These are phyloP conservation scores for Pharmacophagus antenor DNA, from an alignment of 2,888 invertebrate genomes.

Conservation along the genomic window DNA sequence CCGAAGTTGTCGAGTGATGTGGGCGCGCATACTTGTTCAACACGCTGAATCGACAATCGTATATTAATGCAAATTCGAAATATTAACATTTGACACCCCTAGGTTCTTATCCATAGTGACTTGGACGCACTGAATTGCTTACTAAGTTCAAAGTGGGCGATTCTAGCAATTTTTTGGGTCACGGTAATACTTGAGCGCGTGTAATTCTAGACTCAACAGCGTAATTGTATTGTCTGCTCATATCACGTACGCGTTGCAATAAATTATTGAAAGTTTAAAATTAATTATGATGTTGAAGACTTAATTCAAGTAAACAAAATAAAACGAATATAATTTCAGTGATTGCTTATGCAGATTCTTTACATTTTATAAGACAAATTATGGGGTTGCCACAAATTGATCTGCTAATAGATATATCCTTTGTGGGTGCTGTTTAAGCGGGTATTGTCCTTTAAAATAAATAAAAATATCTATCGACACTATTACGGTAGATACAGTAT, in stretches of 20 bases:
- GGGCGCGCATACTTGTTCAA: slow-evolving; percentile 40
- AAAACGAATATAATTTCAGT: no score
- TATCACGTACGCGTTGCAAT: slow-evolving; percentile 25
- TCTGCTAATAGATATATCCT: no score
- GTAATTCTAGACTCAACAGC: slow-evolving; percentile 26
- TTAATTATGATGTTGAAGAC: neutral
- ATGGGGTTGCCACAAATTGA: no score
- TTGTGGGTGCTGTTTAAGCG: no score
- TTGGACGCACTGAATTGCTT: slow-evolving; percentile 45
- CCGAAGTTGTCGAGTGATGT: slow-evolving; percentile 59
- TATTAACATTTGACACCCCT: slow-evolving; percentile 51
- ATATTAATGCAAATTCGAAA: slow-evolving; percentile 64
- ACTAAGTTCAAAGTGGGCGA: slow-evolving; percentile 45
- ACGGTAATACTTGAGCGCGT: slow-evolving; percentile 39
- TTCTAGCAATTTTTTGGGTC: slow-evolving; percentile 54
- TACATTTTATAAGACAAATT: no score
- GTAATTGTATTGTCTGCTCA: slow-evolving; percentile 27
- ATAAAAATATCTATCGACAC: neutral
- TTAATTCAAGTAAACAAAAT: neutral
- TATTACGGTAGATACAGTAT: neutral
- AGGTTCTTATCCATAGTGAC: slow-evolving; percentile 40
- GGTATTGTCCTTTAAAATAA: no score
- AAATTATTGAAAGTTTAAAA: neutral
- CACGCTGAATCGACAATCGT: slow-evolving; percentile 65
- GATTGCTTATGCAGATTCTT: no score